Conservation (phyloP, 1,140 invertebrate species). For the Rhyzopertha dominica region DNA sequence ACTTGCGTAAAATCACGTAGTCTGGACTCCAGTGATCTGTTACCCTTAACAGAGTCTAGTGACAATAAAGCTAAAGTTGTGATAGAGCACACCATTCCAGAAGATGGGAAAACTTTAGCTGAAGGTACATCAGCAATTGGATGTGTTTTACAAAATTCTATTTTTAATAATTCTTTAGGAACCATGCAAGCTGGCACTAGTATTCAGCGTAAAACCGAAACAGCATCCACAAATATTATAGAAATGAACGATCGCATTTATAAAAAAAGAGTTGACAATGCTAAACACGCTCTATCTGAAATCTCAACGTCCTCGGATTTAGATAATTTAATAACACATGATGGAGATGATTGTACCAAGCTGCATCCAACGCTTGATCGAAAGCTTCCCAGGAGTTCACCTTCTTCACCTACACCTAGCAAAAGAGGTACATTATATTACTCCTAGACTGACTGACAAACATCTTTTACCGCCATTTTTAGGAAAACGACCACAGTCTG, state of each 20-base stretch:
- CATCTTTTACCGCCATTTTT: conserved; percentile 3
- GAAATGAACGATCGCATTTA: too few species aligned
- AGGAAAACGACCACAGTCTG: conserved; percentile 67
- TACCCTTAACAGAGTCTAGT: conserved; percentile 32
- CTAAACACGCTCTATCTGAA: too few species aligned
- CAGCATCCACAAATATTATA: too few species aligned
- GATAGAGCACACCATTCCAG: too few species aligned
- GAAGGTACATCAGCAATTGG: too few species aligned
- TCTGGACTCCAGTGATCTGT: conserved; percentile 74
- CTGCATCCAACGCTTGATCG: conserved; percentile 54
- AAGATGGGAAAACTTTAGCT: too few species aligned
- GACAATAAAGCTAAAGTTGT: conserved; percentile 15
- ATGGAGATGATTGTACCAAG: conserved; percentile 46
- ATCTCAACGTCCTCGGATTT: too few species aligned
- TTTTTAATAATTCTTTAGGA: too few species aligned
- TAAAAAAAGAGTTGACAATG: too few species aligned
- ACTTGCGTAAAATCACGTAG: conserved; percentile 78
- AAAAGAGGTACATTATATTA: conserved; percentile 53
- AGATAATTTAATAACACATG: conserved; percentile 51
- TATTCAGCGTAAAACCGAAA: too few species aligned
- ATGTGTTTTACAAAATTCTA: too few species aligned
- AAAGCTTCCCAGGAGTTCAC: conserved; percentile 64
- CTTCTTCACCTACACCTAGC: conserved; percentile 64
- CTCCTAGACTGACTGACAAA: background rate
- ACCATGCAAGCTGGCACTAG: too few species aligned